Conservation (phyloP, 2,888 invertebrate genomes). For the Agrypnus murinus region DNA sequence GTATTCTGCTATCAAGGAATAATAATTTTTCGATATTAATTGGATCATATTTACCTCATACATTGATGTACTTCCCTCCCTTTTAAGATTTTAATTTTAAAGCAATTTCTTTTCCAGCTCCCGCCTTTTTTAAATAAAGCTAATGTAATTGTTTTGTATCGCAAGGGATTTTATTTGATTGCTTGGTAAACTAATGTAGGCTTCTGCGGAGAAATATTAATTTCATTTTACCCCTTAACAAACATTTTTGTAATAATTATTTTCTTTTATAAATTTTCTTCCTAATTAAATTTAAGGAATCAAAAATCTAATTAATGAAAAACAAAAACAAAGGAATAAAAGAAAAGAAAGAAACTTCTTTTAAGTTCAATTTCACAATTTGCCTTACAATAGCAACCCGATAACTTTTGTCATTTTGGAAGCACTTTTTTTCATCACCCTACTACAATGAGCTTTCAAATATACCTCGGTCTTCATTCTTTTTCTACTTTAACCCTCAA, state of each 20-base stretch:
- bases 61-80: neutral
- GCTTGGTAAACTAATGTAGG: neutral
- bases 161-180: slow-evolving; percentile 11
- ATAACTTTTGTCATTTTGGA: slow-evolving; percentile 11
- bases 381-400: slow-evolving; percentile 9
- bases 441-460: slow-evolving; percentile 12
- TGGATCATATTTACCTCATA: too few relatives aligned
- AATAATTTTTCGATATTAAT: too few relatives aligned
- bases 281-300: too few relatives aligned
- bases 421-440: neutral
- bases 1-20: too few relatives aligned
- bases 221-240: neutral
- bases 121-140: slow-evolving; percentile 6
- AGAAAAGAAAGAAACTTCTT: neutral
- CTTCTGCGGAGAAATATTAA: neutral
- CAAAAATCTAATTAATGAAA: too few relatives aligned
- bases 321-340: too few relatives aligned
- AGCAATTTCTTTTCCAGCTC: neutral
- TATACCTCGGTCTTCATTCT: neutral
- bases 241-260: too few relatives aligned
- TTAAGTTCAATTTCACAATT: slow-evolving; percentile 13
- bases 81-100: slow-evolving; percentile 12
- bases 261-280: too few relatives aligned
- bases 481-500: neutral
- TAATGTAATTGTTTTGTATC: slow-evolving; percentile 15